phyloP scores from a whole-genome alignment of 2,797 vertebrate species.

The Aplochiton taeniatus region DNA sequence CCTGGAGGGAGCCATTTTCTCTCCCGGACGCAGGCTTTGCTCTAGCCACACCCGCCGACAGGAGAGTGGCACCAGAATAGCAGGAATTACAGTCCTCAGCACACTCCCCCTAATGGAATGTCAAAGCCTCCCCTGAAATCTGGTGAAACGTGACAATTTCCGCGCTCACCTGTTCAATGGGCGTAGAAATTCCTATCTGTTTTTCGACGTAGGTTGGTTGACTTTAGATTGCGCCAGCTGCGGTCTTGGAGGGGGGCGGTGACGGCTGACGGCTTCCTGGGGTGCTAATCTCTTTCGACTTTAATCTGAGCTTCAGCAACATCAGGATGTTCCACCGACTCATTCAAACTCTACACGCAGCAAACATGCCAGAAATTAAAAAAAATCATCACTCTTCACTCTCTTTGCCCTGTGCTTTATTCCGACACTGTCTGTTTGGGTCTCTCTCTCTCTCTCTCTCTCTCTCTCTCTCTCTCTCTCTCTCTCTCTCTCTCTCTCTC shows the following conservation, averaged over 20 bases:
- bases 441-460: not conserved
- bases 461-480: no score
- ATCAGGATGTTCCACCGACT: slow-evolving; percentile 58
- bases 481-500: not conserved
- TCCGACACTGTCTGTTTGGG: not conserved
- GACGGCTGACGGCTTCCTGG: slow-evolving; percentile 56
- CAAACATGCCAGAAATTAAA: no score
- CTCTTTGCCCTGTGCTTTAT: not conserved
- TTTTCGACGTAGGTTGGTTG: no score
- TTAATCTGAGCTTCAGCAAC: slow-evolving; percentile 49
- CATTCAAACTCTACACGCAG: slow-evolving; percentile 58
- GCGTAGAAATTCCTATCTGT: no score
- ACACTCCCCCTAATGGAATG: slow-evolving; percentile 62
- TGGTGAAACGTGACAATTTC: slow-evolving; percentile 56
- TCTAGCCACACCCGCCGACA: slow-evolving; percentile 51
- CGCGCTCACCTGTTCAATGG: no score
- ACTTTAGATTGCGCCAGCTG: slow-evolving; percentile 64
- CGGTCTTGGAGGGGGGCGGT: slow-evolving; percentile 57
- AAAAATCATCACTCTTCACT: no score
- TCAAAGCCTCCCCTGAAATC: slow-evolving; percentile 55
- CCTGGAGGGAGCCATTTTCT: slow-evolving; percentile 50
- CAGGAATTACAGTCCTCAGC: slow-evolving; percentile 64
- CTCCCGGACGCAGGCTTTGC: slow-evolving; percentile 40
- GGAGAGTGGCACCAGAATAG: slow-evolving; percentile 66
- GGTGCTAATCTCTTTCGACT: slow-evolving; percentile 63